Percentiles rank a stretch among this genome's conserved stretches.
These are phyloP conservation scores for Manis crassicaudata DNA, from an alignment of 2,797 vertebrate species.

Conservation along the genomic window DNA sequence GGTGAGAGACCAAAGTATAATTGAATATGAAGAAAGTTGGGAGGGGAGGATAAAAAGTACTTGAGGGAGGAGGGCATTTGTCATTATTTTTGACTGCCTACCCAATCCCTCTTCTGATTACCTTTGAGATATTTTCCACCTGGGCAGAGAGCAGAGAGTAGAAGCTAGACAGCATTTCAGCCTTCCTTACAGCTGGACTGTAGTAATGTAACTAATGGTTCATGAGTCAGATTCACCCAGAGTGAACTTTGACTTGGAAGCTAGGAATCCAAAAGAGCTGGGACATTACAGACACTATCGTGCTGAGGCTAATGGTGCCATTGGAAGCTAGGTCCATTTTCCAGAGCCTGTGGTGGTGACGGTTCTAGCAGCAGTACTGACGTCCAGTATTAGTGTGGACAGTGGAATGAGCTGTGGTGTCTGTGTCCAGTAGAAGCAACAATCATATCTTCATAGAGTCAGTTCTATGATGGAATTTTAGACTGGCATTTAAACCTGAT, in stretches of 20 bases:
- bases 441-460: not conserved
- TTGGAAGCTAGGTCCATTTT: not conserved
- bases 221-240: not conserved
- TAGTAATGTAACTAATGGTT: not conserved
- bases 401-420: not conserved
- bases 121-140: not conserved
- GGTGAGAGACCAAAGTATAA: not conserved
- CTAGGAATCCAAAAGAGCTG: not conserved
- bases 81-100: not conserved
- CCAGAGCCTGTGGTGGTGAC: not conserved
- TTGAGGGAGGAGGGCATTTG: not conserved
- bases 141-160: not conserved
- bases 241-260: constrained; percentile 5
- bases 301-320: not conserved
- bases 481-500: not conserved
- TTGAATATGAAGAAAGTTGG: not conserved
- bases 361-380: not conserved
- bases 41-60: not conserved
- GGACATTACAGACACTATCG: not conserved
- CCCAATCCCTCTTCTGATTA: not conserved
- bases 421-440: not conserved
- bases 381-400: not conserved
- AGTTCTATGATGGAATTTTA: not conserved
- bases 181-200: not conserved
- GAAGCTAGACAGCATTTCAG: not conserved